Evolutionary conservation across 2,797 vertebrate genomes (phyloP).

Genomic region (Trichosurus vulpecula): DNA sequence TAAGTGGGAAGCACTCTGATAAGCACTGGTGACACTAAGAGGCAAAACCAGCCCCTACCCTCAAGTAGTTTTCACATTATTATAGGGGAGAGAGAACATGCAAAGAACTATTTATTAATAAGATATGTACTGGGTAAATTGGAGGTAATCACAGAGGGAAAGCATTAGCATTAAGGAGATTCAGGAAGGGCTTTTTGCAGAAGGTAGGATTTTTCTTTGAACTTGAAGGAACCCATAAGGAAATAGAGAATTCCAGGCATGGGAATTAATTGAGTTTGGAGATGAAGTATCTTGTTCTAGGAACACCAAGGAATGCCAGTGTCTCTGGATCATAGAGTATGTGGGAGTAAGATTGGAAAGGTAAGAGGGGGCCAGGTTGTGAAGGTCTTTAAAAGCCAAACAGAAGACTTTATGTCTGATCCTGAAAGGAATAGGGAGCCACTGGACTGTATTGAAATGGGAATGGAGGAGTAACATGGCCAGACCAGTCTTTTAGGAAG

Average conservation of each 20-base stretch:
- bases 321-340: not conserved
- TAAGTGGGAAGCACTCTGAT: not conserved
- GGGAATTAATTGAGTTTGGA: not conserved
- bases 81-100: not conserved
- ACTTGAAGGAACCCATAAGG: not conserved
- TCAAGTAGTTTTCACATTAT: not conserved
- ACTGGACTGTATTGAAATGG: not conserved
- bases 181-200: not conserved
- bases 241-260: not conserved
- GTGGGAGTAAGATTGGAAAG: not conserved
- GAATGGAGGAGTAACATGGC: not conserved
- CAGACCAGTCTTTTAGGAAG: not conserved
- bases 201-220: not conserved
- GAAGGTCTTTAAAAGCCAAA: not conserved
- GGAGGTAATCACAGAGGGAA: not conserved
- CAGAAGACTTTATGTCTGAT: not conserved
- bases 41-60: not conserved
- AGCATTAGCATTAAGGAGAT: not conserved
- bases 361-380: not conserved
- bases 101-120: not conserved
- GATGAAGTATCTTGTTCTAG: not conserved
- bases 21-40: not conserved
- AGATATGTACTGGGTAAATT: not conserved
- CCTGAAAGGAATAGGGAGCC: not conserved
- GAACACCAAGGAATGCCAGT: not conserved